phyloP scores from a whole-genome alignment of 2,888 invertebrate species.

The Callinectes sapidus region DNA sequence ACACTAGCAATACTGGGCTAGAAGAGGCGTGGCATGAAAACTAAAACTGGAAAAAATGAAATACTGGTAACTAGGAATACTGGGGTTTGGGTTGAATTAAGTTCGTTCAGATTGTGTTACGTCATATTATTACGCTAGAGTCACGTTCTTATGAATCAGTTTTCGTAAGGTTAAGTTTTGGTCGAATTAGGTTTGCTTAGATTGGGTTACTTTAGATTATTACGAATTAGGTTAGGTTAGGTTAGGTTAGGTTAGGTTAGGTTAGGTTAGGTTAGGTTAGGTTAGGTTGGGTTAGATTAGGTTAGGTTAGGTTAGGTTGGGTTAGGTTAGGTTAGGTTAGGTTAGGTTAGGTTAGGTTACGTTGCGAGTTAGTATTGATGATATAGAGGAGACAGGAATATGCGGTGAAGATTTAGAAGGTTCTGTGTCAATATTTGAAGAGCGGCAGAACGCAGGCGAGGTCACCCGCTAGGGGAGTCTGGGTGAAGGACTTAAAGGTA shows the following conservation, averaged over 20 bases:
- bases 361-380: neutral
- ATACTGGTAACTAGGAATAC: too few species aligned
- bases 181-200: neutral
- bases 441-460: neutral
- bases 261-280: neutral
- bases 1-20: too few species aligned
- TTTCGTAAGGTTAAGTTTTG: too few species aligned
- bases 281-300: neutral
- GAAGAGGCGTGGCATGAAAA: too few species aligned
- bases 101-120: too few species aligned
- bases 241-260: neutral
- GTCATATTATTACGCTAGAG: too few species aligned
- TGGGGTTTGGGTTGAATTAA: too few species aligned
- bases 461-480: constrained; percentile 4
- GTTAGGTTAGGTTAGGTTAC: neutral
- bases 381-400: neutral
- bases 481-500: constrained; percentile 24
- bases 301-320: neutral
- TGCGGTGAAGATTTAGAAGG: neutral
- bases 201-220: neutral
- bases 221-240: neutral
- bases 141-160: too few species aligned
- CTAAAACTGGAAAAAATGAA: neutral
- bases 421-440: constrained; percentile 32
- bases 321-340: neutral